A percentile compares a stretch with the other conserved stretches of the same genome.
phyloP scores from a whole-genome alignment of 2,113 vertebrate genomes.

The Phrynocephalus versicolor region DNA sequence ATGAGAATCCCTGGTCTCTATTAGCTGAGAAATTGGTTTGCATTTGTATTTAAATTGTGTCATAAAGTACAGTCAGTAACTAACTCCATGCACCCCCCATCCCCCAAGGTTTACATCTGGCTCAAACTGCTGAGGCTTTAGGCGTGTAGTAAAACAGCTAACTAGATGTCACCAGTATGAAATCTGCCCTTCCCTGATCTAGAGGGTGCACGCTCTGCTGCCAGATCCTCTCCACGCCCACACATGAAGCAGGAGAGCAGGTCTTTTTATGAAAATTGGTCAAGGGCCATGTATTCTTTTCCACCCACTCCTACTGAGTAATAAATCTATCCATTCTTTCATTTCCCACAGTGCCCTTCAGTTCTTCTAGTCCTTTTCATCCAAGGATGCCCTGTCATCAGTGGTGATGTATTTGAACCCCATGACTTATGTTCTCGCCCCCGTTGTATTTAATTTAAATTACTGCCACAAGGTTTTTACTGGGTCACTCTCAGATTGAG shows the following conservation, averaged over 20 bases:
- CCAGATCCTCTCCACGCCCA: neutral
- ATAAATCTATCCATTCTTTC: neutral
- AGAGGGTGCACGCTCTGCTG: neutral
- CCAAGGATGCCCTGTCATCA: neutral
- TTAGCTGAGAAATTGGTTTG: too few relatives aligned
- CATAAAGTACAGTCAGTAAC: too few relatives aligned
- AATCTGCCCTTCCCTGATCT: neutral
- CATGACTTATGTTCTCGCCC: neutral
- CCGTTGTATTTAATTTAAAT: neutral
- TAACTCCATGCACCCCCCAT: too few relatives aligned
- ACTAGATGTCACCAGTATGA: neutral
- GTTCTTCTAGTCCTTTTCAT: neutral
- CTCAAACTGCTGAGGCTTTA: neutral
- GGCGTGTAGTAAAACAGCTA: too few relatives aligned
- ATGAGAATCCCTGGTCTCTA: too few relatives aligned
- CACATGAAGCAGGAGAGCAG: neutral
- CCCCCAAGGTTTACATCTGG: too few relatives aligned
- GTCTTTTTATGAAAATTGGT: slow-evolving; percentile 1
- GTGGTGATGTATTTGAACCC: neutral
- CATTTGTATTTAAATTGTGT: too few relatives aligned
- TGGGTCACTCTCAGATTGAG: neutral
- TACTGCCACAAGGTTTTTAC: neutral
- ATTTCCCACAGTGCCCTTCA: neutral
- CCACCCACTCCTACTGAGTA: neutral
- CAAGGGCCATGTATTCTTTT: neutral